Evolutionary conservation across 1,140 invertebrate species (phyloP), one percentile per base, ranked within the genome.

Genomic region (Planococcus citri): DNA sequence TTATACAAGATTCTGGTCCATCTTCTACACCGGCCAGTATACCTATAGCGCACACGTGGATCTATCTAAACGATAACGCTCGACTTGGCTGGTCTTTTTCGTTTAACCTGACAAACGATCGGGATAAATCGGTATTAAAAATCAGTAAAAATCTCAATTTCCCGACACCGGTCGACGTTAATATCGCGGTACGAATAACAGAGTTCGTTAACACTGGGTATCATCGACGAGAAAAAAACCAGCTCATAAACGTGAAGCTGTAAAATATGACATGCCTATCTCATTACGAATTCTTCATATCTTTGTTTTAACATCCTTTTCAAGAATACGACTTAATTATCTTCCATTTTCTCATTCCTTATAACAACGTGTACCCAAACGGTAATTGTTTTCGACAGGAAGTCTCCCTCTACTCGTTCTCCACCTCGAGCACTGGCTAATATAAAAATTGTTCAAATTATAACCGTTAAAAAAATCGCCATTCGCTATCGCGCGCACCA

Each of bases 301-400:
- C 41, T 51, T 51, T 51, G 41, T 51, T 51, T 51, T 51, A 51
- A 51, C 41, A 51, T 51, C 41, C 41, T 51, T 51, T 51, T 51
- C 41, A 51, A 51, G 41, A 51, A 51, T 51, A 51, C 41, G 41
- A 51, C 41, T 51, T 51, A 51, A 51, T 51, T 51, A 51, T 51
- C 41, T 51, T 51, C 17, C 41, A 51, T 51, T 51, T 51, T 51
- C 41, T 51, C 41, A 51, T 51, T 51, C 29, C 41, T 51, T 51
- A 51, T 51, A 9, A 37, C 33, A 37, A 51, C 41, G 41, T 51
- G 41, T 51, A 51, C 41, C 12, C 41, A 20, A 51, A 51, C 41
- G 41, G 41, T 51, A 51, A 51, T 51, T 51, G 41, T 51, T 51
- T 51, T 51, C 41, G 41, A 51, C 41, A 51, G 41, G 41, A 51